These are phyloP conservation scores for Drosophila melanica DNA, from an alignment of 1,140 invertebrate species.

Conservation along the genomic window DNA sequence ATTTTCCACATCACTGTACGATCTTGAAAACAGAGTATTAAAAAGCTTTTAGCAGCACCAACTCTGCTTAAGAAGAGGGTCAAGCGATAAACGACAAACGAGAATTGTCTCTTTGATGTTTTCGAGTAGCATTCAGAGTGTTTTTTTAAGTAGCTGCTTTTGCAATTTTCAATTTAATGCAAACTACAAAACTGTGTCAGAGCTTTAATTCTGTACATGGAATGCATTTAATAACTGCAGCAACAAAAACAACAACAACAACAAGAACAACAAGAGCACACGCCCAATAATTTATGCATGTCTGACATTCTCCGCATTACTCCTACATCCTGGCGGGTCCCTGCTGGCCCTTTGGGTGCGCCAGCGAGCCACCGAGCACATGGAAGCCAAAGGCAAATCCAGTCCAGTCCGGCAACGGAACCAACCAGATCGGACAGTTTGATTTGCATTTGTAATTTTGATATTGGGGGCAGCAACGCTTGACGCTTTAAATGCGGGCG, in stretches of 20 bases:
- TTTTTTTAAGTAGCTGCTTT: slow-evolving; percentile 1
- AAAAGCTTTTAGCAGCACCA: neutral
- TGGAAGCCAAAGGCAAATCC: slow-evolving; percentile 10
- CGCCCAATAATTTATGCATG: slow-evolving; percentile 47
- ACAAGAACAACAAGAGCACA: slow-evolving; percentile 6
- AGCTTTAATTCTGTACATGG: slow-evolving; percentile 52
- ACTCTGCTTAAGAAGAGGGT: neutral
- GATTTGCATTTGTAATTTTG: slow-evolving; percentile 49
- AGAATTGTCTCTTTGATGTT: slow-evolving; percentile 9
- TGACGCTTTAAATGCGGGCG: slow-evolving; percentile 18
- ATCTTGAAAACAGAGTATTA: no score
- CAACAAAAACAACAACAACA: slow-evolving; percentile 3
- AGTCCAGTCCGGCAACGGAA: slow-evolving; percentile 18
- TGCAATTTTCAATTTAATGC: slow-evolving; percentile 22
- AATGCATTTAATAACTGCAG: slow-evolving; percentile 67
- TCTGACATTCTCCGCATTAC: slow-evolving; percentile 33
- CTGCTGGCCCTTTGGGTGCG: slow-evolving; percentile 4
- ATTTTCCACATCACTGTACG: no score
- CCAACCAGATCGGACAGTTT: slow-evolving; percentile 38
- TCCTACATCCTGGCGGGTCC: slow-evolving; percentile 15
- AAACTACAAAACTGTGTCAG: slow-evolving; percentile 19
- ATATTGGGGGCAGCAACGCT: slow-evolving; percentile 35
- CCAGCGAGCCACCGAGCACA: neutral
- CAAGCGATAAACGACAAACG: slow-evolving; percentile 1
- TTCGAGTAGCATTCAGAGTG: slow-evolving; percentile 2